Conservation (phyloP, 2,797 vertebrate genomes). For the Erithacus rubecula region DNA sequence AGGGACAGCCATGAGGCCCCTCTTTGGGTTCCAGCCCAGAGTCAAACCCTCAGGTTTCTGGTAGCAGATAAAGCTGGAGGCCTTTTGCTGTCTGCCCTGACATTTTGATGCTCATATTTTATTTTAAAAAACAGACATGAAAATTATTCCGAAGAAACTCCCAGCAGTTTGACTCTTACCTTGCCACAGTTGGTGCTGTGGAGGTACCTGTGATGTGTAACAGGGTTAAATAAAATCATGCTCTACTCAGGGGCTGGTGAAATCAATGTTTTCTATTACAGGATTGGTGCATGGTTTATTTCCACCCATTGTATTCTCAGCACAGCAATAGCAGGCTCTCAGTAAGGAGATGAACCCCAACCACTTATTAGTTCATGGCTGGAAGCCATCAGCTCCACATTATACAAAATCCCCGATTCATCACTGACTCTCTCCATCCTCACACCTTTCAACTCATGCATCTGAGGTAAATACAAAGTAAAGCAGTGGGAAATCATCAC, state of each 20-base stretch:
- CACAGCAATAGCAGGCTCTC: conserved; percentile 28
- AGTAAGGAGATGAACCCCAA: conserved; percentile 39
- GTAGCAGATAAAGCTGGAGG: not conserved
- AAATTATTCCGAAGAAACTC: not conserved
- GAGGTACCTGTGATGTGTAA: not conserved
- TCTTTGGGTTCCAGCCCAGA: not conserved
- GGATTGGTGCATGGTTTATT: not conserved
- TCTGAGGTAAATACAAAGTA: conserved; percentile 39
- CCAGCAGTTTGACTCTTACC: not conserved
- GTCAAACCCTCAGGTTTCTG: not conserved
- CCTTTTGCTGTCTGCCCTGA: not conserved
- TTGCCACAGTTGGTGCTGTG: not conserved
- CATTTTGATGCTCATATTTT: not conserved
- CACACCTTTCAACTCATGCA: not conserved
- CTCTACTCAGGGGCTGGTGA: not conserved
- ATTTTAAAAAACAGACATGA: not conserved
- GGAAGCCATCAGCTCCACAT: conserved; percentile 49
- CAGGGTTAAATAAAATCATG: not conserved
- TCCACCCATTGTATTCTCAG: not conserved
- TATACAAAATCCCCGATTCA: conserved; percentile 34
- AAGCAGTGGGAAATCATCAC: conserved; percentile 33
- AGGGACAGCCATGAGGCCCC: not conserved
- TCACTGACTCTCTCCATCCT: conserved; percentile 15
- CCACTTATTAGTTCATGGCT: conserved; percentile 60
- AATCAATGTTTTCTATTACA: conserved; percentile 27